Evolutionary conservation across 2,888 invertebrate species (phyloP), one percentile per base, ranked within the genome.

Genomic region (Limnephilus auricula): DNA sequence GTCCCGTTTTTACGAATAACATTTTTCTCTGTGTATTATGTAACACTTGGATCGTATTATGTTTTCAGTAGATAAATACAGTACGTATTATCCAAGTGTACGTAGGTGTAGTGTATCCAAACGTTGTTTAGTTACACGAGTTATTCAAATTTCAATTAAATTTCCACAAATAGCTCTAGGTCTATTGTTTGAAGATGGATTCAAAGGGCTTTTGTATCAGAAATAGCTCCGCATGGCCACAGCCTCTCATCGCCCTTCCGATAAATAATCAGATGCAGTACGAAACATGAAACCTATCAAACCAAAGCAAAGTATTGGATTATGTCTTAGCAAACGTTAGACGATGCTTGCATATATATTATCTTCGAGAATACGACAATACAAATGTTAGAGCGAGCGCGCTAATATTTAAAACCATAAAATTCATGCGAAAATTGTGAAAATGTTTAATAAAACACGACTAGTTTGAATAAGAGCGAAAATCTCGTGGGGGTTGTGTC

Each of bases 121-220:
- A 65, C 65, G 25, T 65, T 65, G 0, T 9, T 18, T 65, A 18
- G 13, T 1, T 18, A 25, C 25, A 65, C n/a, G n/a, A 65, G 25
- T 65, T 65, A 65, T 65, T 65, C 65, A 65, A 65, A 65, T 65
- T 65, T 25, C 65, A 65, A 65, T 65, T n/a, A 65, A 65, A 65
- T 65, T 65, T 65, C 65, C 65, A 65, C 65, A n/a, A 65, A 65
- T n/a, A 65, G 65, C 65, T 65, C 65, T 65, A 65, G 65, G n/a
- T 65, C 65, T 65, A 65, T 65, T 65, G 65, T 65, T 65, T 65
- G 65, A n/a, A 65, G 25, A n/a, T 9, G 6, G 18, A 65, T 65
- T 65, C 65, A 65, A 65, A 65, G 65, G 65, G 65, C 65, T 65
- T 65, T 65, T 65, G 65, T 65, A 65, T 65, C n/a, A 65, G 25